Evolutionary conservation across 2,797 vertebrate genomes (phyloP).

Genomic region (Brotogeris chrysoptera): DNA sequence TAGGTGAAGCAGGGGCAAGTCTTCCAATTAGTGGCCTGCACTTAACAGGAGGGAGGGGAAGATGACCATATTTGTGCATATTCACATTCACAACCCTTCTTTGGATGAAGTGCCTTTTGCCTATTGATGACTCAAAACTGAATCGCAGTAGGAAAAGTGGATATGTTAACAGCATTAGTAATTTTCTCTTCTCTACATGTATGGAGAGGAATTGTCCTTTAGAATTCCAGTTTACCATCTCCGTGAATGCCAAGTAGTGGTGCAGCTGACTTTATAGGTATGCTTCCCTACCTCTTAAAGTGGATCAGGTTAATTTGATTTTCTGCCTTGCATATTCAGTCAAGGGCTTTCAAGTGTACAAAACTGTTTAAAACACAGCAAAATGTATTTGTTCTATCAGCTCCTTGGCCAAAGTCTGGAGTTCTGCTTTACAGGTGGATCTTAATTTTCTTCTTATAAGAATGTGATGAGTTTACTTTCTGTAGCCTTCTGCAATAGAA

Average conservation of each 20-base stretch:
- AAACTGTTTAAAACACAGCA: not conserved
- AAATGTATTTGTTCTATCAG: not conserved
- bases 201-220: not conserved
- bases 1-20: not conserved
- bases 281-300: not conserved
- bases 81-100: accelerated
- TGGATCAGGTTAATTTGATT: not conserved
- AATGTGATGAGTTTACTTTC: not conserved
- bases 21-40: not conserved
- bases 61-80: not conserved
- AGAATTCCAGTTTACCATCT: not conserved
- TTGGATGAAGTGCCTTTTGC: not conserved
- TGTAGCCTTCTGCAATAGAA: not conserved
- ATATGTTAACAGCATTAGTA: not conserved
- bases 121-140: not conserved
- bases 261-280: not conserved
- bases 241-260: not conserved
- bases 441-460: not conserved
- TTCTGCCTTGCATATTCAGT: not conserved
- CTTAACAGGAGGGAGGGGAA: not conserved
- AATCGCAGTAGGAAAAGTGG: not conserved
- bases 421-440: not conserved
- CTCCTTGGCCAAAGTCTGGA: not conserved
- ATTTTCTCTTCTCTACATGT: accelerated
- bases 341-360: not conserved